These are phyloP conservation scores for Eulemur rubriventer DNA, from an alignment of 2,797 vertebrate genomes.

Conservation along the genomic window DNA sequence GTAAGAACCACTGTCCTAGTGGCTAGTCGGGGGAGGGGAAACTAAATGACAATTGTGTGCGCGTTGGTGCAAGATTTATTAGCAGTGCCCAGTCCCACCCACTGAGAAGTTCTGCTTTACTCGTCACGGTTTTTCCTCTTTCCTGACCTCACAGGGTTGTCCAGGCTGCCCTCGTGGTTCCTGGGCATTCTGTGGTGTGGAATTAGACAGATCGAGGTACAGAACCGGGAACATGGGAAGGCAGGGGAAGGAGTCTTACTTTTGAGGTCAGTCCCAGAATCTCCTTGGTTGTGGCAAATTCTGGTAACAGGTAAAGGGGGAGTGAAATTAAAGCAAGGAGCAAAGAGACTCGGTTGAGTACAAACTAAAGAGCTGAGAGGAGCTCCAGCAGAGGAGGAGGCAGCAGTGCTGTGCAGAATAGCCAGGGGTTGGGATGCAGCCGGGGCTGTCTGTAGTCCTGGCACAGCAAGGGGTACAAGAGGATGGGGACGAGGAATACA, in stretches of 20 bases:
- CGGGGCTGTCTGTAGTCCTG: not conserved
- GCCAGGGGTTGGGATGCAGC: not conserved
- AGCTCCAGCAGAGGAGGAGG: too few species aligned
- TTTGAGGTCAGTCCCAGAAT: not conserved
- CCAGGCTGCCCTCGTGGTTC: not conserved
- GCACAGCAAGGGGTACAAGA: not conserved
- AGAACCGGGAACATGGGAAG: not conserved
- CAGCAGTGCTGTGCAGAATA: not conserved
- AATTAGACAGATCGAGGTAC: not conserved
- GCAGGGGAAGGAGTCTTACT: not conserved
- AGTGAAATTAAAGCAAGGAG: not conserved
- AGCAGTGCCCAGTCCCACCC: not conserved
- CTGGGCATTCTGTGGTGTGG: not conserved
- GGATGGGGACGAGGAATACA: not conserved
- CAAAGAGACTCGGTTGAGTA: not conserved
- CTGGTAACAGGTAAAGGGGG: not conserved
- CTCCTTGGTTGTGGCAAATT: not conserved
- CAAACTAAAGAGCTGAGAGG: not conserved
- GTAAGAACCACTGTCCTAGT: not conserved
- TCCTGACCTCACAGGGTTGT: not conserved
- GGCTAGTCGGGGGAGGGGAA: not conserved
- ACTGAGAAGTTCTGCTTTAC: not conserved
- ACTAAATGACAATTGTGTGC: not conserved
- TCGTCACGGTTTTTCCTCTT: not conserved
- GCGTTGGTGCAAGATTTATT: not conserved